These are phyloP conservation scores for Menidia menidia DNA, from an alignment of 2,797 vertebrate species.

Conservation along the genomic window DNA sequence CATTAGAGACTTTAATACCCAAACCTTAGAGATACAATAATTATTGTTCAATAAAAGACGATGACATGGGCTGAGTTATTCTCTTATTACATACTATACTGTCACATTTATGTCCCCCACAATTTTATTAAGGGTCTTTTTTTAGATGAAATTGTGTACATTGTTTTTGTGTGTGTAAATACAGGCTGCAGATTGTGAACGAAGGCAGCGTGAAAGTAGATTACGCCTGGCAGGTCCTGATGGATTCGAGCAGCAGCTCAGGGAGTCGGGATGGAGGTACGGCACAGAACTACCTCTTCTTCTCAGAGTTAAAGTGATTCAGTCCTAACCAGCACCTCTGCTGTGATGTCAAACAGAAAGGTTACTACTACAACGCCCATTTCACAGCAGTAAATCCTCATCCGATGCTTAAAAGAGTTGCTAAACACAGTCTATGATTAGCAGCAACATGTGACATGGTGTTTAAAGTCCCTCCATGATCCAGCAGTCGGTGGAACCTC, in stretches of 20 bases:
- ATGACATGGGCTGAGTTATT: background rate
- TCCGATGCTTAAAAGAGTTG: too few relatives aligned
- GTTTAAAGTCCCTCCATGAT: too few relatives aligned
- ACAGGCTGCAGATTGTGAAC: conserved; percentile 86
- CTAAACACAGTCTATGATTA: too few relatives aligned
- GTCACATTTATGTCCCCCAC: background rate
- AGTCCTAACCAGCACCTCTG: conserved; percentile 46
- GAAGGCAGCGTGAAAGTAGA: conserved; percentile 83
- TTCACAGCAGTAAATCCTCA: too few relatives aligned
- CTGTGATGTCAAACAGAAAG: too few relatives aligned
- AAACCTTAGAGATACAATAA: background rate
- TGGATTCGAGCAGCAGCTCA: conserved; percentile 57
- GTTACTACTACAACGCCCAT: too few relatives aligned
- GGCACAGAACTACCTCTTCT: background rate
- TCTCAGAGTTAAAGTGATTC: too few relatives aligned
- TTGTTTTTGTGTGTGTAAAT: conserved; percentile 16
- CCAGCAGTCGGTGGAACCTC: too few relatives aligned
- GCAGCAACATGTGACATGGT: too few relatives aligned
- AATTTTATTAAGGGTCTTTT: too few relatives aligned
- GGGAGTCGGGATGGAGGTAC: conserved; percentile 66
- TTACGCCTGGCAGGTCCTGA: conserved; percentile 82
- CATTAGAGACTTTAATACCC: too few relatives aligned
- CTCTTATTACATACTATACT: background rate
- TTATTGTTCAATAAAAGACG: background rate
- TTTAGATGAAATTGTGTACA: background rate